phyloP scores from a whole-genome alignment of 2,113 vertebrate species.

The Rhynchomys soricoides region DNA sequence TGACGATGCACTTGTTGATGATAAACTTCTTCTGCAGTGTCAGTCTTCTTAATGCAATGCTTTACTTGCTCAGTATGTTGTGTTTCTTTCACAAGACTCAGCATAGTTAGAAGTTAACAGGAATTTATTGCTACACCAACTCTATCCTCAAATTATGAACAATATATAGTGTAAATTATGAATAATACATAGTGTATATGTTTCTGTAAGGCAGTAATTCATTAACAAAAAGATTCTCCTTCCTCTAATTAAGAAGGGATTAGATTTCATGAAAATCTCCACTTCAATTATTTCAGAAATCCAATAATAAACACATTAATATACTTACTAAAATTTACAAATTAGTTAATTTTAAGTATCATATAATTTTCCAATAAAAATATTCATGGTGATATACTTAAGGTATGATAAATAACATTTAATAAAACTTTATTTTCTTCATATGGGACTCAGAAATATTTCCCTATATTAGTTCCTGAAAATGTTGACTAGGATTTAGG shows the following conservation, averaged over 20 bases:
- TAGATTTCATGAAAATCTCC: background rate
- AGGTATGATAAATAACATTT: background rate
- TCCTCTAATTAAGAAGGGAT: background rate
- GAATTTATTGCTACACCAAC: background rate
- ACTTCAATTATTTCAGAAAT: background rate
- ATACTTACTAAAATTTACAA: background rate
- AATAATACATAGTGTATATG: background rate
- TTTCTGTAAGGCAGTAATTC: background rate
- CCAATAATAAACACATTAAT: background rate
- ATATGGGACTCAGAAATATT: background rate
- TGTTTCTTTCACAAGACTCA: background rate
- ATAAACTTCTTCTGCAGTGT: background rate
- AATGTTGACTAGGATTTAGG: background rate
- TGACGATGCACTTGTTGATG: background rate
- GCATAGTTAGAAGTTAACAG: accelerated
- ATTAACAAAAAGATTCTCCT: background rate
- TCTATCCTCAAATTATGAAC: background rate
- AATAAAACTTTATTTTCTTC: background rate
- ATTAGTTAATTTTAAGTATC: background rate
- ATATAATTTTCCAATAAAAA: background rate
- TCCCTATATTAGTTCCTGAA: background rate
- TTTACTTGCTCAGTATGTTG: background rate
- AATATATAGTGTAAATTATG: background rate
- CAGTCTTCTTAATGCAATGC: background rate
- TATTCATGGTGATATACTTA: background rate